Evolutionary conservation across 2,113 vertebrate species (phyloP), one percentile per base, ranked within the genome.

Genomic region (Dipodomys spectabilis): DNA sequence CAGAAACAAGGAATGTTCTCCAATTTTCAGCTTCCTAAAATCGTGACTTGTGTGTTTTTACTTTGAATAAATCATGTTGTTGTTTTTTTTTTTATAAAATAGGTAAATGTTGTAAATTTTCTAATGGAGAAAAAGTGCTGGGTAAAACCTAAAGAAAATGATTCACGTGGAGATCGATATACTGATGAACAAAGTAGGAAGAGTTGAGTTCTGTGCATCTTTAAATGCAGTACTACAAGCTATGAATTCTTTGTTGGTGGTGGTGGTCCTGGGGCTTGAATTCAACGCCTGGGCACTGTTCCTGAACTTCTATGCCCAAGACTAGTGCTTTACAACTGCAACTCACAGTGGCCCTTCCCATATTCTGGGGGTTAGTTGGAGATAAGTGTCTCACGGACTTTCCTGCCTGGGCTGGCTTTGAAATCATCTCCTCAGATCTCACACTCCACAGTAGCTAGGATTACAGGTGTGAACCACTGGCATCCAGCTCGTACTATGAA

Each of bases 171-270:
- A 79, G 7, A 44, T 45, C 87, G 44, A 92, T 49, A 1, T 28
- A 60, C 20, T 92, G 44, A 88, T 82, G 62, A 91, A 89, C 57
- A 45, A 11, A 82, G 44, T 22, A 88, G 15, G 45, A 86, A 85
- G 67, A 35, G 18, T 83, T 82, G 15, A 12, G 77, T 77, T 87
- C n/a, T n/a, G 68, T 68, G 32, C 3, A 87, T 77, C 11, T 53
- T 82, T 69, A 80, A 90, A 69, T 88, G 44, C 6, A 68, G 27
- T 45, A 12, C 60, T 80, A 27, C 68, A 3, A 82, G 15, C 6
- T 89, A 68, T 16, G 23, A 39, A 60, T 79, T 93, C 10, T 73
- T 88, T 57, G 53, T 53, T 53, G 49, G 8, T 53, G 53, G 12
- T 57, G 12, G 53, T 57, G 12, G 53, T 12, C 49, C 2, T 57